These are phyloP conservation scores for Cheilosia scutellata DNA, from an alignment of 2,888 invertebrate species.

Conservation along the genomic window DNA sequence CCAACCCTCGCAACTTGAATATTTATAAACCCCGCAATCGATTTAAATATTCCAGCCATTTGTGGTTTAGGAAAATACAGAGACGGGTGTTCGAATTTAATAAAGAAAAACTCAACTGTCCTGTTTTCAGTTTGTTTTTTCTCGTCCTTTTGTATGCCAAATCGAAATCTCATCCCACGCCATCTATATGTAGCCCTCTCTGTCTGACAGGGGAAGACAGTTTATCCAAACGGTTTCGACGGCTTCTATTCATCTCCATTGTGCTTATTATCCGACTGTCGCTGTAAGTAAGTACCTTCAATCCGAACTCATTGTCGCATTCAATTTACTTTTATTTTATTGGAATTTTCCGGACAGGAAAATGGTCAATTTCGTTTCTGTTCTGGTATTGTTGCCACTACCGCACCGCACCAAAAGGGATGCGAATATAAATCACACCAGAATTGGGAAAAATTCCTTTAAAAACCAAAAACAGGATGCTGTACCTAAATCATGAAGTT, in stretches of 20 bases:
- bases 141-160: slow-evolving; percentile 61
- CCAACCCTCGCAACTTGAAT: slow-evolving; percentile 58
- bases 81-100: slow-evolving; percentile 56
- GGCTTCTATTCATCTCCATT: slow-evolving; percentile 69
- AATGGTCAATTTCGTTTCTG: slow-evolving; percentile 73
- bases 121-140: slow-evolving; percentile 48
- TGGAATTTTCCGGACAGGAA: slow-evolving; percentile 75
- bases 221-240: slow-evolving; percentile 71
- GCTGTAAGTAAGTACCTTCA: slow-evolving; percentile 70
- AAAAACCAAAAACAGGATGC: slow-evolving; percentile 62
- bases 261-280: slow-evolving; percentile 70
- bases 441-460: slow-evolving; percentile 68
- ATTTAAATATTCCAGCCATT: slow-evolving; percentile 75
- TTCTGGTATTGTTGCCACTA: slow-evolving; percentile 4
- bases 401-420: neutral
- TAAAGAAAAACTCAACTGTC: slow-evolving; percentile 72
- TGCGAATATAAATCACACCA: slow-evolving; percentile 61
- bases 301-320: slow-evolving; percentile 72
- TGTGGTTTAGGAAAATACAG: slow-evolving; percentile 25
- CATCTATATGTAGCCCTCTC: too few species aligned
- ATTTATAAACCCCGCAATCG: slow-evolving; percentile 69
- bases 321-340: slow-evolving; percentile 72
- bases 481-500: slow-evolving; percentile 66
- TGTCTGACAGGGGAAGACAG: slow-evolving; percentile 68
- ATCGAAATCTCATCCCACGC: slow-evolving; percentile 57